A percentile compares a stretch with the other conserved stretches of the same genome.
Conservation (phyloP, 2,797 vertebrate genomes). For the Orestias chungarensis region DNA sequence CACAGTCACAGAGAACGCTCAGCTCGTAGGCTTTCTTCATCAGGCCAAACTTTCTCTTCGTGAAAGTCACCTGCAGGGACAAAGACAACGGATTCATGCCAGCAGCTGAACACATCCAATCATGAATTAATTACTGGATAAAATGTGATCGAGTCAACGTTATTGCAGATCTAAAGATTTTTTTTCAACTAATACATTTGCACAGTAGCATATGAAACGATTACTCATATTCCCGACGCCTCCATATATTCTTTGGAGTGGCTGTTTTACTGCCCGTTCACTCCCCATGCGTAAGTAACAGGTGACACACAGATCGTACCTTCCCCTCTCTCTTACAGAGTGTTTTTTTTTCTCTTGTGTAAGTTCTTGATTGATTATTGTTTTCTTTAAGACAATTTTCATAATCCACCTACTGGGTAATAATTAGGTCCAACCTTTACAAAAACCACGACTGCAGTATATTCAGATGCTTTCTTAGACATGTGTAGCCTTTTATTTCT, state of each 20-base stretch:
- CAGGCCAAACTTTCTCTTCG: constrained; percentile 96
- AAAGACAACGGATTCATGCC: neutral
- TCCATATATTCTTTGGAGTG: constrained; percentile 7
- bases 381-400: too few relatives aligned
- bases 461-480: neutral
- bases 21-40: constrained; percentile 95
- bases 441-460: too few relatives aligned
- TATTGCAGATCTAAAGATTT: too few relatives aligned
- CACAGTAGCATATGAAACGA: neutral
- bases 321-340: constrained; percentile 31
- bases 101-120: neutral
- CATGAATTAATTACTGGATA: too few relatives aligned
- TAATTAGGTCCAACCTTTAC: too few relatives aligned
- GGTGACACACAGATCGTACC: constrained; percentile 26
- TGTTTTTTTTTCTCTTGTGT: constrained; percentile 36
- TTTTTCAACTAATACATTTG: neutral
- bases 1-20: constrained; percentile 92
- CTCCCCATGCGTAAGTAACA: constrained; percentile 22
- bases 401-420: too few relatives aligned
- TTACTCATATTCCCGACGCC: neutral
- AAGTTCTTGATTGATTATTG: too few relatives aligned
- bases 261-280: constrained; percentile 20
- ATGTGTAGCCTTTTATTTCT: neutral
- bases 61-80: constrained; percentile 90
- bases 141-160: too few relatives aligned